Evolutionary conservation across 2,888 invertebrate species (phyloP), one percentile per base, ranked within the genome.

Genomic region (Nycteola revayana): DNA sequence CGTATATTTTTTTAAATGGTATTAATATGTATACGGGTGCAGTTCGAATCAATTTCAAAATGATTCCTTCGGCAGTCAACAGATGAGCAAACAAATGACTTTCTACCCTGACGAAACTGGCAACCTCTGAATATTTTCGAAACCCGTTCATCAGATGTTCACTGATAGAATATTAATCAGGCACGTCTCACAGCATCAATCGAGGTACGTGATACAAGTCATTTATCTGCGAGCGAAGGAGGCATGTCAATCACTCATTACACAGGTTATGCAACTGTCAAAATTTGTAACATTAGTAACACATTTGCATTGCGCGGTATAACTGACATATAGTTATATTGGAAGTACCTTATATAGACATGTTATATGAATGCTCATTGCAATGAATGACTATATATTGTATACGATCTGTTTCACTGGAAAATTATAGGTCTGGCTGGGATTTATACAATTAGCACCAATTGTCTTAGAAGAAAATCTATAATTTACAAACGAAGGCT

Each of bases 351-450:
- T n/a, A n/a, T n/a, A 34, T 48, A 26, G 3, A 34, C 39, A 10
- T 22, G 36, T 49, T 45, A 28, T 25, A 22, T 25, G 23, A 14
- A 17, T 35, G 17, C 14, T 42, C 25, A 28, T 53, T 54, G 44
- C 33, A 40, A 10, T 23, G 30, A 23, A 50, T 50, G 43, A 55
- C 32, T 42, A 5, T 17, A 29, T 21, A 24, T 9, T 43, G 35
- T 36, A 45, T 39, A 30, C 25, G 26, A 41, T 37, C 47, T 54
- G 25, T 36, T 50, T 45, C 25, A 8, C 35, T 9, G 28, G 22
- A 30, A 40, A 28, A 52, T 43, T 41, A 25, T 21, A 36, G 9
- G 18, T 24, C n/a, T n/a, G n/a, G n/a, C n/a, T 35, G 20, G 24
- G 28, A 41, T 33, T 21, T 33, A 37, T 31, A 36, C 11, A 35